Percentiles rank a stretch among this genome's conserved stretches.
Evolutionary conservation across 2,113 vertebrate species (phyloP).

Genomic region (Chloebia gouldiae): DNA sequence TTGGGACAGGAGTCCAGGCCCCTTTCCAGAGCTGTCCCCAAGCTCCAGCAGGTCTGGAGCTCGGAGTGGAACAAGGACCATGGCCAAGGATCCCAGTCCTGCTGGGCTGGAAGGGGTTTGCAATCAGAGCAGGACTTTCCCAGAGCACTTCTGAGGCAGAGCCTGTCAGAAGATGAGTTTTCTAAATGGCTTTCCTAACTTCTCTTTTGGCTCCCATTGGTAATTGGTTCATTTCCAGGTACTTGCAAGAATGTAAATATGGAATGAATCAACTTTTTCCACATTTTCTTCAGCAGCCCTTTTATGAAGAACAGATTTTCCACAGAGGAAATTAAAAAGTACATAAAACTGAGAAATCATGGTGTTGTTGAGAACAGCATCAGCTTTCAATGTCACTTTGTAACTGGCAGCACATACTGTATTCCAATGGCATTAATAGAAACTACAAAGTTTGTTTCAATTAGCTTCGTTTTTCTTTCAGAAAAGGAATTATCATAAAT

Average conservation of each 20-base stretch:
- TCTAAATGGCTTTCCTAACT: constrained; percentile 73
- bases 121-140: constrained; percentile 45
- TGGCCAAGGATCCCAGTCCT: not conserved
- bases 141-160: constrained; percentile 54
- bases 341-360: constrained; percentile 85
- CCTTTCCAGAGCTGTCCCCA: not conserved
- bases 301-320: constrained; percentile 99
- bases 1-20: not conserved
- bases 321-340: constrained; percentile 93
- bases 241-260: constrained; percentile 87
- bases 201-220: constrained; percentile 68
- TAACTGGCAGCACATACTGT: constrained; percentile 69
- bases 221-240: constrained; percentile 82
- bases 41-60: not conserved
- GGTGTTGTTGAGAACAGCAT: constrained; percentile 84
- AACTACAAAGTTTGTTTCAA: constrained; percentile 73
- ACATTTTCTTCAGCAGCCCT: constrained; percentile 83
- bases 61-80: rapidly evolving
- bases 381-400: constrained; percentile 76
- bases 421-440: constrained; percentile 72
- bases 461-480: constrained; percentile 74
- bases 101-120: constrained; percentile 33
- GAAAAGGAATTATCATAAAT: constrained; percentile 77
- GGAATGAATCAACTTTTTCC: constrained; percentile 88
- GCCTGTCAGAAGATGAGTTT: constrained; percentile 67